Conservation (phyloP, 2,113 vertebrate genomes). For the Coregonus clupeaformis region DNA sequence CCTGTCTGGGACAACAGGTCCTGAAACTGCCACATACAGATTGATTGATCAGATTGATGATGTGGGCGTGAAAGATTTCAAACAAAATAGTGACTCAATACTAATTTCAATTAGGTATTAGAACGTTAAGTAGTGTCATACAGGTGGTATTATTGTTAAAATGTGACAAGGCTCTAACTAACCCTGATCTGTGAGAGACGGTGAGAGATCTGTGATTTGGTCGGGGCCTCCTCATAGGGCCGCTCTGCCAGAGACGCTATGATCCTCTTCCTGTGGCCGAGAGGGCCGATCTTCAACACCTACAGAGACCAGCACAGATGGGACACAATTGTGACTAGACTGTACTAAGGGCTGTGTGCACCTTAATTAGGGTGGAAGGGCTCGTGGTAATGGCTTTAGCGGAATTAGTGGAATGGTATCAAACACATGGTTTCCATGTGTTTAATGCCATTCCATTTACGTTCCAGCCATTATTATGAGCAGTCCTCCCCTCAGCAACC, state of each 20-base stretch:
- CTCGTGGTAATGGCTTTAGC: too few relatives aligned
- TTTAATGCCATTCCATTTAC: too few relatives aligned
- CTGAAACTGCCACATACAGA: conserved; percentile 80
- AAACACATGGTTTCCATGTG: too few relatives aligned
- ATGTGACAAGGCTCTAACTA: conserved; percentile 46
- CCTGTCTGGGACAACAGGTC: conserved; percentile 84
- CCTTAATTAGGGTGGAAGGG: too few relatives aligned
- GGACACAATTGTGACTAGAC: conserved; percentile 13
- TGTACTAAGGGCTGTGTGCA: not conserved
- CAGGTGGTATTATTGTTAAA: too few relatives aligned
- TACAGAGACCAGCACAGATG: conserved; percentile 44
- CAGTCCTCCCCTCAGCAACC: too few relatives aligned
- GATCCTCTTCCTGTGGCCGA: conserved; percentile 95
- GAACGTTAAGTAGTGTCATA: too few relatives aligned
- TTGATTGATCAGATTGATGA: not conserved
- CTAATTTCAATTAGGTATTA: too few relatives aligned
- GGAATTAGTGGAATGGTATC: too few relatives aligned
- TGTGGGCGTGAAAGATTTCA: too few relatives aligned
- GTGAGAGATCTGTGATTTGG: conserved; percentile 80
- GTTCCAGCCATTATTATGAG: too few relatives aligned
- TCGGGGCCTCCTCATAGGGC: conserved; percentile 90
- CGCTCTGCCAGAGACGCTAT: conserved; percentile 93
- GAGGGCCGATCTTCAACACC: conserved; percentile 93
- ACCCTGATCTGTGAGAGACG: conserved; percentile 93
- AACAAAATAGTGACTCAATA: too few relatives aligned